Evolutionary conservation across 92 coral and sea anemone genomes (phyloP), one percentile per base, ranked within the genome.

Genomic region (Umimayanthus chanpuru): DNA sequence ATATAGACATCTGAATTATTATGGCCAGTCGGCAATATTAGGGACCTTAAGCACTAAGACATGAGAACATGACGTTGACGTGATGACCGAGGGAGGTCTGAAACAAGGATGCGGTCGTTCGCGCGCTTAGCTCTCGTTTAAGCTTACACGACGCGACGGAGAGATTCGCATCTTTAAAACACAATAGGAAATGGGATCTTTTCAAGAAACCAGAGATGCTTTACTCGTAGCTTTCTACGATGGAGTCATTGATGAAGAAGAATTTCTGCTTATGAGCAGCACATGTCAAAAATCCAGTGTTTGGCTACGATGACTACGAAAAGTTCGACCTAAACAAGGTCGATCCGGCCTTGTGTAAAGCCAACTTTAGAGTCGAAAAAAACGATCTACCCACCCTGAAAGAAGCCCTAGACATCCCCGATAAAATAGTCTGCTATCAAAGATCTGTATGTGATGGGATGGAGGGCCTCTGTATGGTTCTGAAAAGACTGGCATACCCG

Each of bases 311-410:
- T 23, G 75, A 70, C 28, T 70, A 36, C n/a, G n/a, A n/a, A n/a
- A n/a, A n/a, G n/a, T n/a, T n/a, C n/a, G n/a, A n/a, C n/a, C n/a
- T n/a, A n/a, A n/a, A n/a, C n/a, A n/a, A n/a, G n/a, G n/a, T n/a
- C n/a, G n/a, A n/a, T n/a, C n/a, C n/a, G n/a, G n/a, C n/a, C n/a
- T n/a, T n/a, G n/a, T n/a, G n/a, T 70, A 70, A 70, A 30, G 75
- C 75, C n/a, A 36, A 70, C 75, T 70, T 70, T n/a, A 70, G 75
- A 70, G 75, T 70, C 36, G 75, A 70, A 70, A 70, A 70, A n/a
- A 70, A 70, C n/a, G 75, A 70, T 70, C 75, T 70, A 26, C n/a
- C 23, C 32, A 70, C n/a, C 36, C 75, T 70, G 36, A 70, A 70
- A 70, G 75, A 70, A 26, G 75, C 75, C n/a, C n/a, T n/a, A n/a